Evolutionary conservation across 2,797 vertebrate genomes (phyloP).

Genomic region (Periophthalmus magnuspinnatus): DNA sequence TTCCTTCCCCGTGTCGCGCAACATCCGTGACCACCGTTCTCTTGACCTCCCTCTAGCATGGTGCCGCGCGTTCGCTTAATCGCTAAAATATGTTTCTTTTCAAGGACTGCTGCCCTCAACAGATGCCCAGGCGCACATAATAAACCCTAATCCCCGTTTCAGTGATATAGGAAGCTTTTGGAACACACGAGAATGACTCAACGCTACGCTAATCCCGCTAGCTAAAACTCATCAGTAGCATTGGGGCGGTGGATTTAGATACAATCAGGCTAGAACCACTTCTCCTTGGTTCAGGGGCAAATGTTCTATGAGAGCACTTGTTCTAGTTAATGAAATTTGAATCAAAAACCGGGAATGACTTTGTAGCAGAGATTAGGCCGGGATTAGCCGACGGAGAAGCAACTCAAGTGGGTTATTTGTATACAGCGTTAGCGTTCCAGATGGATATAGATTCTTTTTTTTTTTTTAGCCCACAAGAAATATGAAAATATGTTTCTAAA

Average conservation of each 20-base stretch:
- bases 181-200: constrained; percentile 55
- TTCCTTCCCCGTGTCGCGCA: neutral
- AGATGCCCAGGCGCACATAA: constrained; percentile 62
- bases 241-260: constrained; percentile 66
- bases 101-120: constrained; percentile 54
- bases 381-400: constrained; percentile 40
- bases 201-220: constrained; percentile 54
- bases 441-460: neutral
- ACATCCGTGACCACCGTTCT: constrained; percentile 19
- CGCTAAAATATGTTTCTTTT: constrained; percentile 63
- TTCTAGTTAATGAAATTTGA: constrained; percentile 66
- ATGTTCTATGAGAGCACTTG: constrained; percentile 58
- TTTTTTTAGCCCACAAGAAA: too few species aligned
- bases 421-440: neutral
- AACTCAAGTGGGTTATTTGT: constrained; percentile 64
- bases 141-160: constrained; percentile 63
- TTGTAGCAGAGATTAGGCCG: neutral
- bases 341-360: constrained; percentile 16
- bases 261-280: constrained; percentile 55
- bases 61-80: constrained; percentile 34
- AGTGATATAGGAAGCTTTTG: constrained; percentile 58
- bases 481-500: too few species aligned
- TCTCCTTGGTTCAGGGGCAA: constrained; percentile 55
- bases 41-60: constrained; percentile 33
- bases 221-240: constrained; percentile 13